phyloP scores from a whole-genome alignment of 2,888 invertebrate species.

The Idaea dimidiata region DNA sequence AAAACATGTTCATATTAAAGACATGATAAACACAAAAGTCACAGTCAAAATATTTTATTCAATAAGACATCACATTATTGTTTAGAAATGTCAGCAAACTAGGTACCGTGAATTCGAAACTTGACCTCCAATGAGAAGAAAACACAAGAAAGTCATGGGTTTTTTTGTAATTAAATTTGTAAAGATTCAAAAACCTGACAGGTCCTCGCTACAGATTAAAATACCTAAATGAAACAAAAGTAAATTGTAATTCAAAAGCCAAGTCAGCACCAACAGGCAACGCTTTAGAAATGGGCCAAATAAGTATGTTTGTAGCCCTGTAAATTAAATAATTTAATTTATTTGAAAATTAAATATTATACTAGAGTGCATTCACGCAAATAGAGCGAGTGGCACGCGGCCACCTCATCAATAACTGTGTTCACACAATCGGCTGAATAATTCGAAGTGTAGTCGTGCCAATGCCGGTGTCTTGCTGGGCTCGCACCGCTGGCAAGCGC shows the following conservation, averaged over 20 bases:
- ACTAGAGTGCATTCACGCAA: neutral
- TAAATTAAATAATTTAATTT: neutral
- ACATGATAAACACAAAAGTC: too few relatives aligned
- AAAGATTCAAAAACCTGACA: too few relatives aligned
- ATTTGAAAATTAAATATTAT: neutral
- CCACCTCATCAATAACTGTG: slow-evolving; percentile 26
- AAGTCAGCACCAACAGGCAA: neutral
- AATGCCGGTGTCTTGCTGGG: slow-evolving; percentile 43
- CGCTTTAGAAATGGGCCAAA: neutral
- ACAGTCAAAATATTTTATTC: too few relatives aligned
- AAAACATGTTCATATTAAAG: too few relatives aligned
- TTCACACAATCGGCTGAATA: slow-evolving; percentile 15
- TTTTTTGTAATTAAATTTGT: too few relatives aligned
- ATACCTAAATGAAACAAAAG: neutral
- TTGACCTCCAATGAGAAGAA: too few relatives aligned
- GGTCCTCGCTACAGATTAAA: too few relatives aligned
- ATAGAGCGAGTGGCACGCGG: slow-evolving; percentile 12
- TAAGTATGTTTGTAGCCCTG: neutral
- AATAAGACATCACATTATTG: too few relatives aligned
- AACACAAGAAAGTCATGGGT: too few relatives aligned
- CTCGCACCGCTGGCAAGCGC: slow-evolving; percentile 36
- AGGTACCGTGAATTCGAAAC: too few relatives aligned
- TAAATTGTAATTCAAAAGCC: neutral
- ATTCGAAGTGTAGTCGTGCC: slow-evolving; percentile 32
- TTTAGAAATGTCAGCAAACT: too few relatives aligned